A percentile compares a stretch with the other conserved stretches of the same genome.
Conservation (phyloP, 1,140 invertebrate genomes). For the Gonioctena quinquepunctata region DNA sequence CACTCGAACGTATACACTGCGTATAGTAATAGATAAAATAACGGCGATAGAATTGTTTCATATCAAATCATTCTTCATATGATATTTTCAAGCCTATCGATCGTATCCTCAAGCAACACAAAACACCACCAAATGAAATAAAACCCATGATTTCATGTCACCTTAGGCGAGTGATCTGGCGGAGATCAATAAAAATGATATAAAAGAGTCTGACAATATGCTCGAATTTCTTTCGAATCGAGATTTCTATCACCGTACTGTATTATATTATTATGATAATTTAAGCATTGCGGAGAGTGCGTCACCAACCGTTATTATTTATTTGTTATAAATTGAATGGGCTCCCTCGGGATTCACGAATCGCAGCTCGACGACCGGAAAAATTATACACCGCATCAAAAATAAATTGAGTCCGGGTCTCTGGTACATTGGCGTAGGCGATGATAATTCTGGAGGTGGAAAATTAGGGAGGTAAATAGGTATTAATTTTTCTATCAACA, state of each 20-base stretch:
- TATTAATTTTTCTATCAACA: no score
- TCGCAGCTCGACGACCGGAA: slow-evolving; percentile 39
- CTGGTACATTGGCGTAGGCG: background rate
- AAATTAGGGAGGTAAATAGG: no score
- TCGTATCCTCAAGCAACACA: no score
- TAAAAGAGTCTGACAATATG: background rate
- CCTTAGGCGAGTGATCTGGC: background rate
- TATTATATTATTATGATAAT: slow-evolving; percentile 13
- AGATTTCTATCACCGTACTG: background rate
- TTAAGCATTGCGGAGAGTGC: slow-evolving; percentile 21
- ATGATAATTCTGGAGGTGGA: no score
- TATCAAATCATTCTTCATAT: no score
- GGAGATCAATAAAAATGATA: background rate
- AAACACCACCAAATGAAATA: no score
- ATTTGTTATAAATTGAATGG: slow-evolving; percentile 46
- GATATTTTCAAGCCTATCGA: no score
- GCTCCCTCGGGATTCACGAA: slow-evolving; percentile 25
- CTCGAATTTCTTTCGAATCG: background rate
- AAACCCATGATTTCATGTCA: background rate
- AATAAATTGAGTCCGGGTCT: slow-evolving; percentile 42
- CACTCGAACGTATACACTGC: no score
- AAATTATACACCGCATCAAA: slow-evolving; percentile 48
- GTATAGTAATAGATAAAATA: no score
- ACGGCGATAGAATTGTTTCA: no score
- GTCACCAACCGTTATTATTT: slow-evolving; percentile 42